These are phyloP conservation scores for Trididemnum nubilum DNA, from an alignment of 23 tunicate species.

Conservation along the genomic window DNA sequence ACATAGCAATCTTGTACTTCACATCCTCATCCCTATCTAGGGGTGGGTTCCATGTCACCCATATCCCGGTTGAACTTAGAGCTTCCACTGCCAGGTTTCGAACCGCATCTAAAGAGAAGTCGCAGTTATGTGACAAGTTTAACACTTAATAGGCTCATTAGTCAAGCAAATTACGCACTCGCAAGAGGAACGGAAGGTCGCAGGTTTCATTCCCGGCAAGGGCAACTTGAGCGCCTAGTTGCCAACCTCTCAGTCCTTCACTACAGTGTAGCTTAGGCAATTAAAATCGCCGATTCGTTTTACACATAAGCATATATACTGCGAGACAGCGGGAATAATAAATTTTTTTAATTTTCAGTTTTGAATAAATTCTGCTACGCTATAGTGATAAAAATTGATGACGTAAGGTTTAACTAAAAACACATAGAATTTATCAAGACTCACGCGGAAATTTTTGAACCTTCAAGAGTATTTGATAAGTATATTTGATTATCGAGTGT, in stretches of 20 bases:
- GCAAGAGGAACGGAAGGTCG: background rate
- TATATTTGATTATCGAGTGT: too few relatives aligned
- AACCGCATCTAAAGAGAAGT: background rate
- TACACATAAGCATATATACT: too few relatives aligned
- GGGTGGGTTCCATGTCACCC: conserved; percentile 23
- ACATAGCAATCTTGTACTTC: background rate
- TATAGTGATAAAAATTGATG: too few relatives aligned
- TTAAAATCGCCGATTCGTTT: too few relatives aligned
- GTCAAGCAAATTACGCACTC: background rate
- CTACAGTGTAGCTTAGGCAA: too few relatives aligned
- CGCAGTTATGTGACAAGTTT: background rate
- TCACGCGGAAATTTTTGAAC: too few relatives aligned
- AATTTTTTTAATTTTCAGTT: too few relatives aligned
- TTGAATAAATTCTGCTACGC: too few relatives aligned
- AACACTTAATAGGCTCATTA: background rate
- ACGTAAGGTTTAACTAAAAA: too few relatives aligned
- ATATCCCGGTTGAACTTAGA: background rate
- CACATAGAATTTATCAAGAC: too few relatives aligned
- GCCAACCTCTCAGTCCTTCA: background rate
- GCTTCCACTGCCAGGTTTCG: conserved; percentile 28
- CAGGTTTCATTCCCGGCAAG: background rate
- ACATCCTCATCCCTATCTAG: background rate
- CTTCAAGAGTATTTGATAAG: too few relatives aligned
- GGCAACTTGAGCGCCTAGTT: background rate
- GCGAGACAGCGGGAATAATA: too few relatives aligned